Conservation (phyloP, 2,113 vertebrate species). For the Aix galericulata region DNA sequence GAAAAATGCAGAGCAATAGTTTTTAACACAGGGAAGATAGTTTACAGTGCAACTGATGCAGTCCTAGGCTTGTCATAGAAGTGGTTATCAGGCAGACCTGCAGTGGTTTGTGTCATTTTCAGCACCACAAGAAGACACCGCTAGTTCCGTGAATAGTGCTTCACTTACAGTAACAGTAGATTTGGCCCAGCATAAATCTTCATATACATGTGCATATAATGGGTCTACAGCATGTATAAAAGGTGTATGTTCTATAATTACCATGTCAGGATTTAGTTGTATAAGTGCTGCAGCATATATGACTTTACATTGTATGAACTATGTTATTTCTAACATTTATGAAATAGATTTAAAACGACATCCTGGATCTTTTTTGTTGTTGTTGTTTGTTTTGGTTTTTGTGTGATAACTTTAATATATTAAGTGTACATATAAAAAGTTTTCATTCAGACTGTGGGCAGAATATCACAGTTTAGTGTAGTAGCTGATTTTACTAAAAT, state of each 20-base stretch:
- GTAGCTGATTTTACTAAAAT: neutral
- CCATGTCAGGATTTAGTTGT: neutral
- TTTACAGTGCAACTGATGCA: neutral
- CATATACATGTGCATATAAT: accelerated
- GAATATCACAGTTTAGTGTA: neutral
- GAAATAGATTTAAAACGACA: neutral
- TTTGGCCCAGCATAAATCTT: neutral
- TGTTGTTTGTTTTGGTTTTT: neutral
- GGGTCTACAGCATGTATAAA: neutral
- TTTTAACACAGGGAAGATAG: neutral
- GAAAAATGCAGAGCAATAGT: neutral
- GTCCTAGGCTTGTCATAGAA: neutral
- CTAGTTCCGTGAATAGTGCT: neutral
- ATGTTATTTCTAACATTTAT: neutral
- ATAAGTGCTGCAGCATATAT: neutral
- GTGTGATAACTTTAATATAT: neutral
- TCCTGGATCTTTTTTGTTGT: neutral
- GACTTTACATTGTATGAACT: neutral
- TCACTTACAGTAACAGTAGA: neutral
- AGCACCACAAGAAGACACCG: neutral
- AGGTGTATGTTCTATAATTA: neutral
- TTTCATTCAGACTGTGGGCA: neutral
- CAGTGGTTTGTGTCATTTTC: neutral
- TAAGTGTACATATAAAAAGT: neutral
- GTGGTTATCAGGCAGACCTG: neutral